A percentile compares a stretch with the other conserved stretches of the same genome.
Conservation (phyloP, 2,888 invertebrate species). For the Agrochola litura region DNA sequence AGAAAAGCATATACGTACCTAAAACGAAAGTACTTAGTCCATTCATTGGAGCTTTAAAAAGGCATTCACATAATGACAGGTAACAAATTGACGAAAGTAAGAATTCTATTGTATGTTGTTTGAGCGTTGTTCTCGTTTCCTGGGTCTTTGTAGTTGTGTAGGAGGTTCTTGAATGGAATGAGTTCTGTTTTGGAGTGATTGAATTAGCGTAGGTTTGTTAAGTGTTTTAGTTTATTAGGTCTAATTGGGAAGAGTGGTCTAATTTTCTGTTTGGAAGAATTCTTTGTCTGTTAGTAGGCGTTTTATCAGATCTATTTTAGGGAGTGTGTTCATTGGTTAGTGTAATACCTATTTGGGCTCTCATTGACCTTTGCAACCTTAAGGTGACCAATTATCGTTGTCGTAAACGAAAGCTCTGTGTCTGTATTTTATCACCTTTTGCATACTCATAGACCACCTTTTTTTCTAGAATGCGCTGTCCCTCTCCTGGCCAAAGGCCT, state of each 20-base stretch:
- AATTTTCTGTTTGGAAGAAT: constrained; percentile 25
- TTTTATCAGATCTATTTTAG: constrained; percentile 33
- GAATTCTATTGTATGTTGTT: constrained; percentile 74
- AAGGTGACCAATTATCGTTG: not conserved
- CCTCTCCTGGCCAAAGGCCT: not conserved
- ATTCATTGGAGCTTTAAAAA: constrained; percentile 85
- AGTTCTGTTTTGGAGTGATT: constrained; percentile 53
- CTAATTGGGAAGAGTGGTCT: constrained; percentile 42
- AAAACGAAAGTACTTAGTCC: constrained; percentile 78
- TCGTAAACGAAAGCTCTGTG: not conserved
- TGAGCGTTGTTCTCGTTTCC: constrained; percentile 62
- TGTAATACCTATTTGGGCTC: not conserved
- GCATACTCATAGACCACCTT: not conserved
- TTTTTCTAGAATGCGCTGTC: not conserved
- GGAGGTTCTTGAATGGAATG: constrained; percentile 52
- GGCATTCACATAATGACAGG: constrained; percentile 80
- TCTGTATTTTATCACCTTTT: not conserved
- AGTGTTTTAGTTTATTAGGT: constrained; percentile 53
- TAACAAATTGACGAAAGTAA: constrained; percentile 85
- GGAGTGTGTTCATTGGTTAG: constrained; percentile 8
- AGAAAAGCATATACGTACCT: constrained; percentile 60
- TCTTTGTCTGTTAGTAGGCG: constrained; percentile 3
- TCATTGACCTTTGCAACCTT: not conserved
- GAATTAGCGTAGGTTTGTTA: constrained; percentile 58
- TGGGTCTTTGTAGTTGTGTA: constrained; percentile 63